Evolutionary conservation across 2,113 vertebrate species (phyloP).

Genomic region (Drymodes brunneopygia): DNA sequence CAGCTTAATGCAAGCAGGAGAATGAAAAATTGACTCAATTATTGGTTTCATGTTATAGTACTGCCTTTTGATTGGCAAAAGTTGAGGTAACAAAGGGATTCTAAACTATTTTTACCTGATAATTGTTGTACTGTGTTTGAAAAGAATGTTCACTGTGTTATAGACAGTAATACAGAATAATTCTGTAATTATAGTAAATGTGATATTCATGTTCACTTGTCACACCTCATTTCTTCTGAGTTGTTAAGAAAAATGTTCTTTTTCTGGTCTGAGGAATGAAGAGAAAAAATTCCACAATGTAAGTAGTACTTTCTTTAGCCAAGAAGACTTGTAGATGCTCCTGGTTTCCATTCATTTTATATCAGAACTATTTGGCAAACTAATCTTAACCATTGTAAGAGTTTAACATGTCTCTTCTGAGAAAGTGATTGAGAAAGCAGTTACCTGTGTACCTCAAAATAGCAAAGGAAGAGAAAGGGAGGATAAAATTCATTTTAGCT

Average conservation of each 20-base stretch:
- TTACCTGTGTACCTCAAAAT: not conserved
- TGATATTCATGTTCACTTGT: not conserved
- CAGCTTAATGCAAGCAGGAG: not conserved
- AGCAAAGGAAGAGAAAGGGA: not conserved
- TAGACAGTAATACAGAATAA: not conserved
- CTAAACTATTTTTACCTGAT: not conserved
- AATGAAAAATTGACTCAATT: not conserved
- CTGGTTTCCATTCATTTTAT: not conserved
- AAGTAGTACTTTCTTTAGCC: not conserved
- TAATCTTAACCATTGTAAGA: not conserved
- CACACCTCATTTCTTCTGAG: not conserved
- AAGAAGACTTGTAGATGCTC: not conserved
- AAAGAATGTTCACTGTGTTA: not conserved
- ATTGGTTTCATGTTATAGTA: not conserved
- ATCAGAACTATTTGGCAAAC: not conserved
- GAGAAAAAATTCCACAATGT: not conserved
- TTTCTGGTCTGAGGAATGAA: not conserved
- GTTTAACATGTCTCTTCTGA: not conserved
- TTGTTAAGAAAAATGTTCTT: constrained; percentile 1
- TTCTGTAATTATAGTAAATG: not conserved
- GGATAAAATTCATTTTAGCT: not conserved
- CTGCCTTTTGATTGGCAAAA: not conserved
- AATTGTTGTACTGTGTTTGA: not conserved
- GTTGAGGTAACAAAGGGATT: not conserved
- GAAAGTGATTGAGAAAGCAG: not conserved